phyloP scores from a whole-genome alignment of 2,113 vertebrate species.

The Lipophrys pholis region DNA sequence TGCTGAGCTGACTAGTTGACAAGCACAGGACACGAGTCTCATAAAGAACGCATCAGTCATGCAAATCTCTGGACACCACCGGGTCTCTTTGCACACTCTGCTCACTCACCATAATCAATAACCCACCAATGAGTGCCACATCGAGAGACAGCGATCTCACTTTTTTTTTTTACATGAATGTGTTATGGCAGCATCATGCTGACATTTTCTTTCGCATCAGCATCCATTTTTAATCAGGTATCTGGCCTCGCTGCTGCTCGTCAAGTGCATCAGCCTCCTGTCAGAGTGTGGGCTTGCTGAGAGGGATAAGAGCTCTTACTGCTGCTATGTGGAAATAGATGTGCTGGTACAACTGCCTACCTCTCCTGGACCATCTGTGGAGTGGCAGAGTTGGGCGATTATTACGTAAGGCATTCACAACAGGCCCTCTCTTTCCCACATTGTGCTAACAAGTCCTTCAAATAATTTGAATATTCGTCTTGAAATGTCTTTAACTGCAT shows the following conservation, averaged over 20 bases:
- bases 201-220: constrained; percentile 62
- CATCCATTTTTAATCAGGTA: constrained; percentile 80
- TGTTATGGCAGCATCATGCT: constrained; percentile 65
- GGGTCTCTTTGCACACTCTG: constrained; percentile 43
- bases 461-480: constrained; percentile 48
- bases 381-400: constrained; percentile 65
- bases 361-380: constrained; percentile 74
- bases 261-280: constrained; percentile 76
- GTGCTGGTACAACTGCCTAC: constrained; percentile 76
- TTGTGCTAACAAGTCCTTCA: constrained; percentile 56
- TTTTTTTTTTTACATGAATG: constrained; percentile 36
- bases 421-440: constrained; percentile 51
- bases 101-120: constrained; percentile 74
- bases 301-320: constrained; percentile 76
- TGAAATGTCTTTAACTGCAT: constrained; percentile 19
- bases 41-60: constrained; percentile 64
- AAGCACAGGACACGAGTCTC: not conserved
- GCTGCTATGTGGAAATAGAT: constrained; percentile 75
- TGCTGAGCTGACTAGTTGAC: constrained; percentile 35
- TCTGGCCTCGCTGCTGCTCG: constrained; percentile 68
- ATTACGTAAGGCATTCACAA: constrained; percentile 74
- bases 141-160: constrained; percentile 43
- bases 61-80: constrained; percentile 41
- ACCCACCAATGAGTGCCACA: constrained; percentile 46
- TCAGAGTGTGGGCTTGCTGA: constrained; percentile 74